A percentile compares a stretch with the other conserved stretches of the same genome.
Conservation (phyloP, 1,140 invertebrate genomes). For the Cyclargus thomasi region DNA sequence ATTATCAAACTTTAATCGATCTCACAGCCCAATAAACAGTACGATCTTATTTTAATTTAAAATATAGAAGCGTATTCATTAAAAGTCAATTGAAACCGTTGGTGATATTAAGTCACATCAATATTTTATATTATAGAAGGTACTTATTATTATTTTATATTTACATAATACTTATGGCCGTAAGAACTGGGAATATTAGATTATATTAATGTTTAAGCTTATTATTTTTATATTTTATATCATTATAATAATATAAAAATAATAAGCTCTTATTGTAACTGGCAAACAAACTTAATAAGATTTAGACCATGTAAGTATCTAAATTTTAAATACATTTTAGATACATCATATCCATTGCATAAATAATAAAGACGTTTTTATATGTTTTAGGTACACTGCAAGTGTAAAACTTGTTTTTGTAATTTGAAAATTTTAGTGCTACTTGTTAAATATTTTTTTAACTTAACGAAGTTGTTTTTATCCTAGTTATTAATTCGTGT, state of each 20-base stretch:
- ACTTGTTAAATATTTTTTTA: no score
- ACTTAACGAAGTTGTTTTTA: no score
- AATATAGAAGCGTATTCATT: conserved; percentile 2
- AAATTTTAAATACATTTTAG: no score
- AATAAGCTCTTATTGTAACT: not conserved
- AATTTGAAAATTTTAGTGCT: no score
- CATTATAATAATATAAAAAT: not conserved
- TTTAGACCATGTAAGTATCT: not conserved
- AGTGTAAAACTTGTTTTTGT: no score
- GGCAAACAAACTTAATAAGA: not conserved
- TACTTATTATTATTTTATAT: not conserved
- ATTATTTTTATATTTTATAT: not conserved
- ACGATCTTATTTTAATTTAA: not conserved
- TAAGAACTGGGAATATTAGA: not conserved
- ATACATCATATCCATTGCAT: no score
- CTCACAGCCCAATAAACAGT: conserved; percentile 9
- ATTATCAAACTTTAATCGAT: not conserved
- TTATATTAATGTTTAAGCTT: not conserved
- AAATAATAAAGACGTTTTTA: no score
- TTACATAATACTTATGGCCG: conserved; percentile 6
- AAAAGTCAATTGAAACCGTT: not conserved
- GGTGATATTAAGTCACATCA: not conserved
- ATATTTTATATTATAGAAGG: not conserved
- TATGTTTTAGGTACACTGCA: no score
- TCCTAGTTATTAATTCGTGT: no score